phyloP scores from a whole-genome alignment of 1,140 invertebrate genomes.

The Zaprionus camerounensis region DNA sequence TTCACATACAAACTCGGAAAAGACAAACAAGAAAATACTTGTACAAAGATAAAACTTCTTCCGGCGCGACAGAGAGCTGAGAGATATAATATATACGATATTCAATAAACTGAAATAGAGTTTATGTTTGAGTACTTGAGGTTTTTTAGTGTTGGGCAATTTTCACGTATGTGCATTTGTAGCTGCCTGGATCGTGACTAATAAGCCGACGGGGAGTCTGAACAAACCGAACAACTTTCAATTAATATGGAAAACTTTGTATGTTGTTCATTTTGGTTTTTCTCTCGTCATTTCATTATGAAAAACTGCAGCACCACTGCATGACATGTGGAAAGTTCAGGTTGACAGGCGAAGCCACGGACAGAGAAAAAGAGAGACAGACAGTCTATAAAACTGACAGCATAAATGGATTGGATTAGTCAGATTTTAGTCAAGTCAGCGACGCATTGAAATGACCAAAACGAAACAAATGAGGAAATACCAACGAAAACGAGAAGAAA shows the following conservation, averaged over 20 bases:
- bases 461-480: conserved; percentile 3
- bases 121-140: conserved; percentile 17
- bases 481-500: conserved; percentile 1
- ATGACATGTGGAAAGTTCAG: conserved; percentile 78
- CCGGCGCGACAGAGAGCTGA: conserved; percentile 44
- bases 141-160: conserved; percentile 47
- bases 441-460: conserved; percentile 37
- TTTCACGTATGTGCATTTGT: conserved; percentile 60
- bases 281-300: conserved; percentile 41
- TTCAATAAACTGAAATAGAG: conserved; percentile 51
- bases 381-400: conserved; percentile 78
- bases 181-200: conserved; percentile 66
- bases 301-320: conserved; percentile 67
- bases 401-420: conserved; percentile 80
- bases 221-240: conserved; percentile 62
- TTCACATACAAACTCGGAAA: conserved; percentile 23
- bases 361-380: too few species aligned
- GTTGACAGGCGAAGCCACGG: conserved; percentile 61
- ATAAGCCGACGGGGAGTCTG: conserved; percentile 71
- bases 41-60: conserved; percentile 61
- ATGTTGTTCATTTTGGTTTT: conserved; percentile 38
- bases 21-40: conserved; percentile 50
- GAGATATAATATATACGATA: neutral
- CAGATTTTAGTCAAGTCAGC: conserved; percentile 78
- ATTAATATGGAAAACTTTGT: conserved; percentile 65